These are phyloP conservation scores for Tachina fera DNA, from an alignment of 2,888 invertebrate genomes.

Conservation along the genomic window DNA sequence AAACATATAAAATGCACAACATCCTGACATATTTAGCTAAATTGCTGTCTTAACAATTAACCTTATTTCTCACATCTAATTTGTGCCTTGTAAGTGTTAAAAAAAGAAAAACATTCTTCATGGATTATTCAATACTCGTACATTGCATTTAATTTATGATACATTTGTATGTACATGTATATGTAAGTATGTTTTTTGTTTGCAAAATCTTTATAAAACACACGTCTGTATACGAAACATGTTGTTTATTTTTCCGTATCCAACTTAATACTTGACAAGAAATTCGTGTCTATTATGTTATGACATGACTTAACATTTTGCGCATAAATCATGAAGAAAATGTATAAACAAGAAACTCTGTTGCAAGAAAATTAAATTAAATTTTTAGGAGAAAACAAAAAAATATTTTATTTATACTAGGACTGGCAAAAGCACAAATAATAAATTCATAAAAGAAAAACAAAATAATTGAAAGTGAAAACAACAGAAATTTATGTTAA, in stretches of 20 bases:
- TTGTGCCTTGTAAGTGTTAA: conserved; percentile 15
- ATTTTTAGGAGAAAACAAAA: neutral
- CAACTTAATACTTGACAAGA: conserved; percentile 54
- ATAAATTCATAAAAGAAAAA: neutral
- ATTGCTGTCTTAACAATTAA: conserved; percentile 14
- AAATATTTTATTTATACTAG: neutral
- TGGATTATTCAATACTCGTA: neutral
- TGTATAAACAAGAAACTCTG: conserved; percentile 14
- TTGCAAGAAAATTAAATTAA: conserved; percentile 43
- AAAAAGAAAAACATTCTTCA: too few species aligned
- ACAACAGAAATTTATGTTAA: conserved; percentile 4
- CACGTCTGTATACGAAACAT: conserved; percentile 36
- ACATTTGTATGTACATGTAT: too few species aligned
- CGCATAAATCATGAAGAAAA: conserved; percentile 69
- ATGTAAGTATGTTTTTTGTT: neutral
- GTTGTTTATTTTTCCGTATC: conserved; percentile 49
- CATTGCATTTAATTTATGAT: neutral
- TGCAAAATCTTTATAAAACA: neutral
- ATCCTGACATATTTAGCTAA: too few species aligned
- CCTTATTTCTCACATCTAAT: conserved; percentile 33
- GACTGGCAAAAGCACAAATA: neutral
- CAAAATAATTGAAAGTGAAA: conserved; percentile 4
- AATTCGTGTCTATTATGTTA: conserved; percentile 66
- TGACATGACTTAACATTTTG: conserved; percentile 71
- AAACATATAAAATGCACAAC: too few species aligned